A percentile compares a stretch with the other conserved stretches of the same genome.
Evolutionary conservation across 2,888 invertebrate species (phyloP).

Genomic region (Netelia melanura): DNA sequence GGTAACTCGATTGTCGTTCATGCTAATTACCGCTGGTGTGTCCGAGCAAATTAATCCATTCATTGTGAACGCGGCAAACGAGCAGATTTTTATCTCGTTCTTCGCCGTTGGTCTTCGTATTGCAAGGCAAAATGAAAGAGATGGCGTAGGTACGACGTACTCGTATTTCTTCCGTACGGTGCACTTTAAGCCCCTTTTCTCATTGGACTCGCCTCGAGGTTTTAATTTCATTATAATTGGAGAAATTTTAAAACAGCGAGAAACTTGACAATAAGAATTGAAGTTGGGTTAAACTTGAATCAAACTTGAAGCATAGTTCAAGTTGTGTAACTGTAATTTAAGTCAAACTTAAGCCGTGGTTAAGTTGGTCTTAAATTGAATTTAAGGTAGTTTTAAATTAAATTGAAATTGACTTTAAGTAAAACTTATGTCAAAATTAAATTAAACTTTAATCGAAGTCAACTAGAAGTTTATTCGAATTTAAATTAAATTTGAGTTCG

Average conservation of each 20-base stretch:
- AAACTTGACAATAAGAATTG: no score
- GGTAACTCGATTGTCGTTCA: slow-evolving; percentile 47
- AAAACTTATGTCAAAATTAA: no score
- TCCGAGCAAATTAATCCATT: slow-evolving; percentile 65
- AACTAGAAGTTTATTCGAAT: no score
- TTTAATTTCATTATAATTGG: background rate
- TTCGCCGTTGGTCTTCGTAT: slow-evolving; percentile 29
- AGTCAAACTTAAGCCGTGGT: no score
- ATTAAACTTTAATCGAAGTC: no score
- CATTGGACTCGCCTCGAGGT: background rate
- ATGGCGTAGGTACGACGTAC: slow-evolving; percentile 6
- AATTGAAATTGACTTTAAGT: no score
- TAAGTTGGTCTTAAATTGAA: no score
- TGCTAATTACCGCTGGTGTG: slow-evolving; percentile 60
- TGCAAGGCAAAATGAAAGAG: slow-evolving; percentile 23
- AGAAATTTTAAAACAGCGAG: background rate
- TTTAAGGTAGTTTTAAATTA: no score
- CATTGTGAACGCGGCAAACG: slow-evolving; percentile 59
- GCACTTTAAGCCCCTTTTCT: background rate
- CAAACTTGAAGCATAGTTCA: no score
- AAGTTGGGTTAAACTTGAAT: no score
- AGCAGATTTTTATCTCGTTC: slow-evolving; percentile 59
- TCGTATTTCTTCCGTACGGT: slow-evolving; percentile 6
- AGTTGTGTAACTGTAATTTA: no score
- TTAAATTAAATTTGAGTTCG: background rate